phyloP scores from a whole-genome alignment of 1,140 invertebrate genomes.

The Sinella curviseta region DNA sequence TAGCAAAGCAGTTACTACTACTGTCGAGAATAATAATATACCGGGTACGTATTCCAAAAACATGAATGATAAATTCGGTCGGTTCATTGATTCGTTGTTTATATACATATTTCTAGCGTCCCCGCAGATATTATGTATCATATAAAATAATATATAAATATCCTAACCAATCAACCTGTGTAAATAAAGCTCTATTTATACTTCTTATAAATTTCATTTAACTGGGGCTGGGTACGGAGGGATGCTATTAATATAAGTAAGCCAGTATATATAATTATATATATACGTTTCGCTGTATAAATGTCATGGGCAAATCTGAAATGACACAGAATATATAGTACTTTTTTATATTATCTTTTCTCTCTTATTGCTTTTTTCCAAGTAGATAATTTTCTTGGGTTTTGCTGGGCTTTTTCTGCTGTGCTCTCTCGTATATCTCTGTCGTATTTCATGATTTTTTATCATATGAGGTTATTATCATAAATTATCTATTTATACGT shows the following conservation, averaged over 20 bases:
- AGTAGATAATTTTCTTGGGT: conserved; percentile 3
- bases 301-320: not conserved
- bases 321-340: not conserved
- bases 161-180: not conserved
- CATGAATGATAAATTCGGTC: not conserved
- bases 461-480: not conserved
- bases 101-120: too few relatives aligned
- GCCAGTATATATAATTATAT: too few relatives aligned
- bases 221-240: not conserved
- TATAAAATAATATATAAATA: too few relatives aligned
- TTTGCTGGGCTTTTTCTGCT: conserved; percentile 3
- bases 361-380: not conserved
- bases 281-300: too few relatives aligned
- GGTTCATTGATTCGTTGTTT: not conserved
- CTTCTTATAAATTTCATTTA: not conserved
- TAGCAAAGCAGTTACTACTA: not conserved
- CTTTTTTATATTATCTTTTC: not conserved
- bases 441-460: not conserved
- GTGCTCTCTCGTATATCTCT: not conserved
- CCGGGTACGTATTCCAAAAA: conserved; percentile 10
- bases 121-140: too few relatives aligned
- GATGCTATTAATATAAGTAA: not conserved
- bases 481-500: too few relatives aligned
- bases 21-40: not conserved
- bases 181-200: too few relatives aligned